A percentile compares a stretch with the other conserved stretches of the same genome.
These are phyloP conservation scores for Garrulus glandarius DNA, from an alignment of 2,797 vertebrate genomes.

Conservation along the genomic window DNA sequence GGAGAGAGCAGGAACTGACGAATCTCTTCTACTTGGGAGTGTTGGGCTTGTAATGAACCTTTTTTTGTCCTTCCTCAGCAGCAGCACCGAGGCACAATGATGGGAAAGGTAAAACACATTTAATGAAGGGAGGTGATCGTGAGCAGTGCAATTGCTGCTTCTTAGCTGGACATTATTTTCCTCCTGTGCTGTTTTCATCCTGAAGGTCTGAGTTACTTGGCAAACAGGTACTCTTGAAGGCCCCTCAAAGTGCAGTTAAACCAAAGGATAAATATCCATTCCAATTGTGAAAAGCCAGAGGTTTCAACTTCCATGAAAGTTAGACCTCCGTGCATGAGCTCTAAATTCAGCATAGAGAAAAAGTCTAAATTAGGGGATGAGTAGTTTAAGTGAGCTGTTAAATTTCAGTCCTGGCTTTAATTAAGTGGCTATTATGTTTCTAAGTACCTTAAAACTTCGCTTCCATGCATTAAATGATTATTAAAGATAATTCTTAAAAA, in stretches of 20 bases:
- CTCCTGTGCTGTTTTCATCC: background rate
- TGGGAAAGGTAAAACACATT: background rate
- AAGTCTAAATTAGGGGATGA: background rate
- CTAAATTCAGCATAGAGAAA: background rate
- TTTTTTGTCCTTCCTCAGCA: background rate
- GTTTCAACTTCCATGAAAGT: background rate
- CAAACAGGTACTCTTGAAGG: background rate
- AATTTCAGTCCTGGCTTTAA: background rate
- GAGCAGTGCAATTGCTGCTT: background rate
- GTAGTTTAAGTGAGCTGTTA: background rate
- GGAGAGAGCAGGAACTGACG: background rate
- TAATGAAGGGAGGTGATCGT: background rate
- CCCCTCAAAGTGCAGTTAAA: background rate
- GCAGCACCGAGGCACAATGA: rapidly evolving
- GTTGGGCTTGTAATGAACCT: background rate
- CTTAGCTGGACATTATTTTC: background rate
- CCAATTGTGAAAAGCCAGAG: background rate
- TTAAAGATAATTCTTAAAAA: background rate
- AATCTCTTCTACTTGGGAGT: background rate
- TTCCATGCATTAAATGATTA: background rate
- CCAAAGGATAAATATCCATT: background rate
- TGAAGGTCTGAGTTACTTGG: background rate
- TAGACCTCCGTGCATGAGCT: background rate
- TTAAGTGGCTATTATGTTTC: slow-evolving; percentile 10
- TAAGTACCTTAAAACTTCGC: background rate